A percentile compares a stretch with the other conserved stretches of the same genome.
These are phyloP conservation scores for Papilio demoleus DNA, from an alignment of 2,888 invertebrate species.

Conservation along the genomic window DNA sequence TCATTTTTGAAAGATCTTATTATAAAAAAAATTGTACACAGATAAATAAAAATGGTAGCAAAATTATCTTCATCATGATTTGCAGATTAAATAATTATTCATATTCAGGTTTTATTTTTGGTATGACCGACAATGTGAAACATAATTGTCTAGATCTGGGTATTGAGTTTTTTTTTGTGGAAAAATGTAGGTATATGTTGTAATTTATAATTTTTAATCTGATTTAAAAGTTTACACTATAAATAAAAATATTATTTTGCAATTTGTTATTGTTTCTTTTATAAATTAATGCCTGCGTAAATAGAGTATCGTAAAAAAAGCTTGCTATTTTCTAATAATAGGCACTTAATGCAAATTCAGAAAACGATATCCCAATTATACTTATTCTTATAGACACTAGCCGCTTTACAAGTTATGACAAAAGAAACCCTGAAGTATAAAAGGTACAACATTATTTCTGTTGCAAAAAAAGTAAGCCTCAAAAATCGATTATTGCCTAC, in stretches of 20 bases:
- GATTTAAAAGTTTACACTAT: neutral
- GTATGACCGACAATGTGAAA: neutral
- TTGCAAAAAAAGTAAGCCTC: too few species aligned
- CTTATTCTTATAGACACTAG: too few species aligned
- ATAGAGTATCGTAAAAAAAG: neutral
- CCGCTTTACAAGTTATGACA: too few species aligned
- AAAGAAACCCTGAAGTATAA: too few species aligned
- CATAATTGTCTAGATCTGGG: neutral
- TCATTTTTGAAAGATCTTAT: constrained; percentile 45
- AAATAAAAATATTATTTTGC: neutral
- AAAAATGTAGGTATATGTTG: neutral
- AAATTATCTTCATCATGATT: neutral
- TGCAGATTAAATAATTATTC: neutral
- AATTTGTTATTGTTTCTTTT: neutral
- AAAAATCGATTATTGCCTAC: constrained; percentile 4
- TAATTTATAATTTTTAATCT: neutral
- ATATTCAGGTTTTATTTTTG: neutral
- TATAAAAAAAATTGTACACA: too few species aligned
- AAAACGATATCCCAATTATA: neutral
- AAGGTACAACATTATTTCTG: too few species aligned
- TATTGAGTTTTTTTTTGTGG: neutral
- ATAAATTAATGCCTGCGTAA: neutral
- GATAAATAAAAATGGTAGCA: neutral
- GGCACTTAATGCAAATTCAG: neutral
- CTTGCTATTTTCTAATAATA: neutral